Evolutionary conservation across 2,797 vertebrate genomes (phyloP), one percentile per base, ranked within the genome.

Genomic region (Buceros bicornis): DNA sequence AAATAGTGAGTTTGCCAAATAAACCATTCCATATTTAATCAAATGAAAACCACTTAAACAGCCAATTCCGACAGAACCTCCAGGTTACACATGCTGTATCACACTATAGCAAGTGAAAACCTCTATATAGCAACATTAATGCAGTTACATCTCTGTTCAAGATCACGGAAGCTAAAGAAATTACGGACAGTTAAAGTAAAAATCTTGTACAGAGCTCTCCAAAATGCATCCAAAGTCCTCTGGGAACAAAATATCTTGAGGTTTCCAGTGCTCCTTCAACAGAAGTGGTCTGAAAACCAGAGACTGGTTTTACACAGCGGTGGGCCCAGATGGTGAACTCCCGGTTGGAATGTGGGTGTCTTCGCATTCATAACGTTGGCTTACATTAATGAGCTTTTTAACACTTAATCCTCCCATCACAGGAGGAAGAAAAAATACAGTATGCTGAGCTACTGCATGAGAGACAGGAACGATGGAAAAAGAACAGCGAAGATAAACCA

Each of bases 11-110:
- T 82, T 91, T 93, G 73, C 76, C 89, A 95, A 94, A 87, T 91
- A 95, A 96, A 84, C 62, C 47, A 80, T 81, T 94, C 87, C 16
- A 8, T 62, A 86, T 43, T 92, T 83, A 92, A 95, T 90, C 78
- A 82, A 93, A 93, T 62, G 42, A 87, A 92, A 95, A 60, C 54
- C 26, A 60, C 70, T 94, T 81, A 65, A 79, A 70, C 64, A 62
- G 67, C 24, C 82, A 85, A 13, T 61, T 87, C 53, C 48, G 35
- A 92, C 9, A 88, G 19, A 87, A 86, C 37, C 57, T 92, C 77
- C 47, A 35, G 5, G 7, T 87, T 90, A 74, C 4, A 6, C 22
- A 20, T 48, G 25, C 67, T 62, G 25, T 48, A 67, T 66, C 47
- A 50, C 22, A 28, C 70, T 56, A 71, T 7, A 87, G 64, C 42